Base-by-base conservation (phyloP, 2,888 invertebrate genomes). In the Cheilosia variabilis region DNA sequence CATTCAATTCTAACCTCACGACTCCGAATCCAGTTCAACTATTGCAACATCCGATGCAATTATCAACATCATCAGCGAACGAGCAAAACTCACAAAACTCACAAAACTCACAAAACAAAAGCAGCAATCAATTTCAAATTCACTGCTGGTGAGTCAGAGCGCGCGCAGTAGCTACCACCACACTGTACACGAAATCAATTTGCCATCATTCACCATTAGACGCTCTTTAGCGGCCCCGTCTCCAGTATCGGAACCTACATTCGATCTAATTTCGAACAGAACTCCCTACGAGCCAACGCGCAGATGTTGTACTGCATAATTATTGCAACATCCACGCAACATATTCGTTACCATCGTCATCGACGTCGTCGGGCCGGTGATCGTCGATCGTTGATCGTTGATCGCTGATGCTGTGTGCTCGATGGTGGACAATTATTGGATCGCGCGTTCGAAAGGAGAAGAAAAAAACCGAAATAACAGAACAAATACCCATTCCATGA, bases 251-350 rank as follows among this genome's bases (percentile, higher is more conserved):
- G 76, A 71, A 58, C 86, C 86, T 77, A 81, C 86, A 77, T 66
- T 77, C 62, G 80, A 77, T 81, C 76, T 68, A 72, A 72, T 81
- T 79, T 66, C 65, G 37, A 71, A 55, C 45, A 69, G 66, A 72
- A 76, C 71, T 41, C 69, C 43, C 52, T 69, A 58, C 62, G 53
- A 62, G 53, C 65, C 65, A 71, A 71, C 80, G 76, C 86, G 72
- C 81, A 86, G 86, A 86, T 86, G 86, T 80, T 81, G 76, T 37
- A 37, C 76, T 68, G 81, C 57, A 86, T 81, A 81, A 80, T 86
- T 72, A 81, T 86, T 81, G 76, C 86, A 75, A 72, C 86, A 86
- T 86, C 81, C 86, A 86, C 86, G 86, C 86, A 86, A 77, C 81
- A 76, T 81, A 80, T 80, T 71, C 80, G 17, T 45, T 43, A 41